A percentile compares a stretch with the other conserved stretches of the same genome.
These are phyloP conservation scores for Selene dorsalis DNA, from an alignment of 2,797 vertebrate species.

Conservation along the genomic window DNA sequence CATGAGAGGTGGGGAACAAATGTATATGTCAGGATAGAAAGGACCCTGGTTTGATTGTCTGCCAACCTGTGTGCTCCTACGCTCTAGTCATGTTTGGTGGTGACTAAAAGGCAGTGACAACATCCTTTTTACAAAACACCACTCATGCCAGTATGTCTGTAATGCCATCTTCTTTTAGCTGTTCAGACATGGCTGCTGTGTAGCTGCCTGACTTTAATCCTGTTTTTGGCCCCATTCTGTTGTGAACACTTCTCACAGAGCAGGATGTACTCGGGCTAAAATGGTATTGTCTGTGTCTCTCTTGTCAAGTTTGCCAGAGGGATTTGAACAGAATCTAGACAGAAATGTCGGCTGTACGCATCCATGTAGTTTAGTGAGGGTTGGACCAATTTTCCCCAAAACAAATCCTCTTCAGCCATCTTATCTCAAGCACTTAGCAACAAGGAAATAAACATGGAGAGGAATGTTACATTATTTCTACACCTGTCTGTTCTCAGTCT, in stretches of 20 bases:
- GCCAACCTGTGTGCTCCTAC: slow-evolving; percentile 61
- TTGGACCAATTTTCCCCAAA: not conserved
- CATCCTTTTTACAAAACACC: slow-evolving; percentile 45
- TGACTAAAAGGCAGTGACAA: slow-evolving; percentile 60
- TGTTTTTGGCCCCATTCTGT: slow-evolving; percentile 59
- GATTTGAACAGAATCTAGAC: slow-evolving; percentile 40
- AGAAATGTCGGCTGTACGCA: slow-evolving; percentile 15
- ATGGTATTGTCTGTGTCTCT: slow-evolving; percentile 49
- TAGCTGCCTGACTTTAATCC: slow-evolving; percentile 65
- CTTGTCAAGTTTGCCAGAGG: slow-evolving; percentile 40
- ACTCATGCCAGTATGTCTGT: slow-evolving; percentile 59
- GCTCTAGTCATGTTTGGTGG: slow-evolving; percentile 54
- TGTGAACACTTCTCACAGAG: slow-evolving; percentile 51
- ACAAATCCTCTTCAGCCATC: not conserved
- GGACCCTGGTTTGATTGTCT: slow-evolving; percentile 56
- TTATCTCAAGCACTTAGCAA: not conserved
- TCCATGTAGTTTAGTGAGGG: not conserved
- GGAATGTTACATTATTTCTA: not conserved
- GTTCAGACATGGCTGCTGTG: slow-evolving; percentile 47
- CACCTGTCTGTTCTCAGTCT: not conserved
- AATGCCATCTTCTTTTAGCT: slow-evolving; percentile 59
- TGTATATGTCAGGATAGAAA: slow-evolving; percentile 58
- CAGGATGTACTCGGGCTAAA: slow-evolving; percentile 61
- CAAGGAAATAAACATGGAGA: not conserved
- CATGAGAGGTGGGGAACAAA: slow-evolving; percentile 65